Evolutionary conservation across 2,797 vertebrate species (phyloP), one percentile per base, ranked within the genome.

Genomic region (Lophius americanus): DNA sequence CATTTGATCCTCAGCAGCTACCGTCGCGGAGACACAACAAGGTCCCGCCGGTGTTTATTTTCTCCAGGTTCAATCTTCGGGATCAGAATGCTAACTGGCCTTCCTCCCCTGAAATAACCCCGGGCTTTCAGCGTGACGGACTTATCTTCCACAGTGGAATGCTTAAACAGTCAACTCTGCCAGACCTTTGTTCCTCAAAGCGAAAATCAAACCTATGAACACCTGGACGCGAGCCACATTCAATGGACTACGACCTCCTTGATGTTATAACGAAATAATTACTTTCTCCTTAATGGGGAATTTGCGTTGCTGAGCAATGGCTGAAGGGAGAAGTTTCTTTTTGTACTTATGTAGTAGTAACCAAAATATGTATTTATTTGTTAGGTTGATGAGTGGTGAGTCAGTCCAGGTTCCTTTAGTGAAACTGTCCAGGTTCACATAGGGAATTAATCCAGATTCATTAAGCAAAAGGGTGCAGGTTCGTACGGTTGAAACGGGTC

Each of bases 131-230:
- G 53, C 64, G 56, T 53, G 14, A 62, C 56, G 14, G 42, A 46
- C 35, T 52, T 56, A 64, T 69, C 61, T 51, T 6, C 2, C 36
- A 39, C 51, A 56, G 8, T 60, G 36, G 59, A 85, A 65, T 60
- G 66, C 33, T 48, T 13, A 38, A 52, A 42, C 42, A 60, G 8
- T 49, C 23, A 23, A 23, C 33, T 43, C 72, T 39, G 44, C 61
- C 66, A 52, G 44, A 10, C 37, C 57, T 51, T 60, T 39, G 71
- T 46, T 66, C 46, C 53, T 36, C 38, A 23, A 57, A 53, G 58
- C 51, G 54, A 60, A 65, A 73, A 37, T 42, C 58, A 64, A 56
- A 64, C 63, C 68, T 61, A n/a, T 8, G 0, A 32, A 23, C 23
- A 23, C 23, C 23, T 23, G 23, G 54, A 69, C 62, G 36, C 0